These are phyloP conservation scores for Halcyon badia DNA, from an alignment of 2,797 vertebrate genomes.

Conservation along the genomic window DNA sequence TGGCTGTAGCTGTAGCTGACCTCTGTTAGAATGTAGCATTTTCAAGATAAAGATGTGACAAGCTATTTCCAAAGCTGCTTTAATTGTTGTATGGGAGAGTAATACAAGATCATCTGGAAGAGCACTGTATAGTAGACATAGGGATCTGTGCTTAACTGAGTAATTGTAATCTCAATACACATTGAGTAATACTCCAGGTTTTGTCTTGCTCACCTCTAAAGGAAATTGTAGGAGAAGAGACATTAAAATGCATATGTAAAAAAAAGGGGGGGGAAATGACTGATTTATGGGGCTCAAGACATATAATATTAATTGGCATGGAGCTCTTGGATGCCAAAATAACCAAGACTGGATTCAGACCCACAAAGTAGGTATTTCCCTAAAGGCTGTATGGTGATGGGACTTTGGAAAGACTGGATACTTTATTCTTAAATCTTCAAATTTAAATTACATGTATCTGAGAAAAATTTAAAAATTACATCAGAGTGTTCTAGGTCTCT, in stretches of 20 bases:
- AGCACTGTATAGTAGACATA: background rate
- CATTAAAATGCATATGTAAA: background rate
- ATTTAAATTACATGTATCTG: background rate
- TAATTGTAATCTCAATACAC: background rate
- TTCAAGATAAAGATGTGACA: slow-evolving; percentile 1
- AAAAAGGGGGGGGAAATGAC: background rate
- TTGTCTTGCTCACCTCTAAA: slow-evolving; percentile 3
- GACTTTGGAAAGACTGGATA: background rate
- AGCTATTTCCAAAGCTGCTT: slow-evolving; percentile 36
- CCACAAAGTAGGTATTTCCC: background rate
- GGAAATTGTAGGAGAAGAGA: background rate
- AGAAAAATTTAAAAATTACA: background rate
- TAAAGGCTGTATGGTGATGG: background rate
- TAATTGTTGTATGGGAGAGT: background rate
- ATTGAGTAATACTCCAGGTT: background rate
- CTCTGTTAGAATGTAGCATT: background rate
- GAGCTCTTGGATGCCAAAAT: background rate
- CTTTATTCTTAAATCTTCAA: background rate
- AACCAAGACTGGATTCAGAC: background rate
- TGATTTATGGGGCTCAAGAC: background rate
- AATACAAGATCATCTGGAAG: background rate
- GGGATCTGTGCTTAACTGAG: background rate
- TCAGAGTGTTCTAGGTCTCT: background rate
- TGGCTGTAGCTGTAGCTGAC: slow-evolving; percentile 21
- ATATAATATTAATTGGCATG: background rate